A percentile compares a stretch with the other conserved stretches of the same genome.
Evolutionary conservation across 1,140 invertebrate genomes (phyloP).

Genomic region (Zaprionus lachaisei): DNA sequence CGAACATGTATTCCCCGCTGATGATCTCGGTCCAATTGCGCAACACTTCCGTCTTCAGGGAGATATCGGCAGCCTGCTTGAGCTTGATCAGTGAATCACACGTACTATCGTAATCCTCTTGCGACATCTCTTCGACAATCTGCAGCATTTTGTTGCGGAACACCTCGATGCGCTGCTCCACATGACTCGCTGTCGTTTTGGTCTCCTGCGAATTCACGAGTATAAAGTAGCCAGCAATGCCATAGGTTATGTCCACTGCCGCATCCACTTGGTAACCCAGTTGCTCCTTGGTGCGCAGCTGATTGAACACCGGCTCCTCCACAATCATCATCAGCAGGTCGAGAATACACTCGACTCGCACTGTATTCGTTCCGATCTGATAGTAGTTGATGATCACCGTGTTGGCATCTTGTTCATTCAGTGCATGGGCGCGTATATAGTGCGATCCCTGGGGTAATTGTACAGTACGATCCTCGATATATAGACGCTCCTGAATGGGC

Average conservation of each 20-base stretch:
- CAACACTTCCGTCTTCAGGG: conserved; percentile 90
- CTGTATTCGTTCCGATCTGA: conserved; percentile 89
- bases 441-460: conserved; percentile 88
- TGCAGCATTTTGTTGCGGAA: conserved; percentile 89
- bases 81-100: conserved; percentile 90
- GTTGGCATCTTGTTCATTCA: conserved; percentile 92
- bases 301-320: conserved; percentile 95
- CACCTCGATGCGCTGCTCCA: conserved; percentile 90
- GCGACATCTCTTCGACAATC: conserved; percentile 86
- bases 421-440: conserved; percentile 88
- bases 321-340: conserved; percentile 92
- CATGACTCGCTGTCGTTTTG: conserved; percentile 88
- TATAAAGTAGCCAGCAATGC: conserved; percentile 90
- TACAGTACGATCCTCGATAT: conserved; percentile 65
- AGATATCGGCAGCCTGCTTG: conserved; percentile 89
- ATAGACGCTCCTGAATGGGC: conserved; percentile 65
- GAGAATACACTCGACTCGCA: conserved; percentile 89
- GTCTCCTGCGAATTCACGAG: conserved; percentile 91
- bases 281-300: conserved; percentile 95
- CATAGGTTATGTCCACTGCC: conserved; percentile 88
- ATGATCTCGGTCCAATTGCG: conserved; percentile 91
- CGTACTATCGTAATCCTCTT: conserved; percentile 87
- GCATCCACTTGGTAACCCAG: conserved; percentile 93
- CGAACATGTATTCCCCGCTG: conserved; percentile 88
- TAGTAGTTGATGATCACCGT: conserved; percentile 95